These are phyloP conservation scores for Drosophila quinaria DNA, from an alignment of 2,888 invertebrate species.

Conservation along the genomic window DNA sequence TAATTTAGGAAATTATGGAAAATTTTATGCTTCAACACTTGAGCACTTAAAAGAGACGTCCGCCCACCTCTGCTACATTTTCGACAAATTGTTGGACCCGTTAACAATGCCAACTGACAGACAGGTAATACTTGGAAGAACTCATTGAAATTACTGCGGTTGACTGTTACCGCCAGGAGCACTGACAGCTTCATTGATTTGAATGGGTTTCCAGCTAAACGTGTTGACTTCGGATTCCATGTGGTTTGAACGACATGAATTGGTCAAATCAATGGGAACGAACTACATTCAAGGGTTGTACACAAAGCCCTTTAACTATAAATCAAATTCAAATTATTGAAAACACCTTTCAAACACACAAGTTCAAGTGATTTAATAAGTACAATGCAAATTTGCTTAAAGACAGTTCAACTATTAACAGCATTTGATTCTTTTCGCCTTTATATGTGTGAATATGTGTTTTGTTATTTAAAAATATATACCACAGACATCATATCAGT, in stretches of 20 bases:
- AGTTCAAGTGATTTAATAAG: too few relatives aligned
- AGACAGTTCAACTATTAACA: not conserved
- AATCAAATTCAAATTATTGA: not conserved
- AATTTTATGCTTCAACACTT: constrained; percentile 44
- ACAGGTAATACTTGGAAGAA: constrained; percentile 51
- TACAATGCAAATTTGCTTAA: not conserved
- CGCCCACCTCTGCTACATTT: not conserved
- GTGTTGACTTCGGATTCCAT: not conserved
- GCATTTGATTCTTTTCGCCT: not conserved
- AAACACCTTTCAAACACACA: not conserved
- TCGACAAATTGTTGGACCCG: constrained; percentile 35
- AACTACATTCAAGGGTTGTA: not conserved
- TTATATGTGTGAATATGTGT: too few relatives aligned
- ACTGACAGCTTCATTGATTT: constrained; percentile 21
- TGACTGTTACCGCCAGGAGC: constrained; percentile 6
- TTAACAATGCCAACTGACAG: constrained; percentile 49
- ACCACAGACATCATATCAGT: too few relatives aligned
- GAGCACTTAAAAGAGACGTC: constrained; percentile 47
- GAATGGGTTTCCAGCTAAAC: not conserved
- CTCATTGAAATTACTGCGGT: constrained; percentile 11
- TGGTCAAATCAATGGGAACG: constrained; percentile 9
- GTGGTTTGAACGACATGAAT: constrained; percentile 3
- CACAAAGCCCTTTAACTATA: not conserved
- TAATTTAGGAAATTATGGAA: constrained; percentile 59
- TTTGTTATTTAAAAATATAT: too few relatives aligned